These are phyloP conservation scores for Pygathrix nemaeus DNA, from an alignment of 2,113 vertebrate species.

Conservation along the genomic window DNA sequence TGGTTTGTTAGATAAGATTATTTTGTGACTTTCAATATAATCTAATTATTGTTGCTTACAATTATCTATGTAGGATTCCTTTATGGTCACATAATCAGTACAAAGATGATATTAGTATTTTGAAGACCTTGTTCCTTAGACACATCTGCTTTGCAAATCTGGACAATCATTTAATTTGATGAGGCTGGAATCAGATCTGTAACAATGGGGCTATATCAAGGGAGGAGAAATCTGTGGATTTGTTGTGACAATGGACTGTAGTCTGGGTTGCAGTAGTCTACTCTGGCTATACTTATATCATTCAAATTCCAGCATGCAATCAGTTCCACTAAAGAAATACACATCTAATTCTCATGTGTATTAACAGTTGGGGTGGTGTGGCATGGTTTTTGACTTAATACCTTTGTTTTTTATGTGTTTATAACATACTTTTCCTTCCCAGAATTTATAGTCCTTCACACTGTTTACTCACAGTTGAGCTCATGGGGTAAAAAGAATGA, in stretches of 20 bases:
- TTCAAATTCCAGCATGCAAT: not conserved
- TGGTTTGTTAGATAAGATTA: not conserved
- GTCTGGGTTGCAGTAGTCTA: not conserved
- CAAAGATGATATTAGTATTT: not conserved
- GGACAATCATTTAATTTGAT: not conserved
- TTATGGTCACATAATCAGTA: not conserved
- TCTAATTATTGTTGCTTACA: not conserved
- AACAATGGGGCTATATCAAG: not conserved
- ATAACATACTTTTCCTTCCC: not conserved
- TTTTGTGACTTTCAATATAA: not conserved
- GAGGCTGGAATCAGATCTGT: not conserved
- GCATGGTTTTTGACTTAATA: not conserved
- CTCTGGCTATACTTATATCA: not conserved
- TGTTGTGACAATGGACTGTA: not conserved
- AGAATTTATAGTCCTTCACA: not conserved
- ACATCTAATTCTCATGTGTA: not conserved
- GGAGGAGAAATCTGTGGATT: not conserved
- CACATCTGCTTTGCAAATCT: not conserved
- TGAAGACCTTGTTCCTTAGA: not conserved
- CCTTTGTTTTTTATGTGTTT: not conserved
- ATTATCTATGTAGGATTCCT: not conserved
- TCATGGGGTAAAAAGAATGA: not conserved
- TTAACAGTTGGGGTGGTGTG: not conserved
- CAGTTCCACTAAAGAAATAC: not conserved
- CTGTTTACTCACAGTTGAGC: not conserved